These are phyloP conservation scores for Lacerta agilis DNA, from an alignment of 2,797 vertebrate species.

Conservation along the genomic window DNA sequence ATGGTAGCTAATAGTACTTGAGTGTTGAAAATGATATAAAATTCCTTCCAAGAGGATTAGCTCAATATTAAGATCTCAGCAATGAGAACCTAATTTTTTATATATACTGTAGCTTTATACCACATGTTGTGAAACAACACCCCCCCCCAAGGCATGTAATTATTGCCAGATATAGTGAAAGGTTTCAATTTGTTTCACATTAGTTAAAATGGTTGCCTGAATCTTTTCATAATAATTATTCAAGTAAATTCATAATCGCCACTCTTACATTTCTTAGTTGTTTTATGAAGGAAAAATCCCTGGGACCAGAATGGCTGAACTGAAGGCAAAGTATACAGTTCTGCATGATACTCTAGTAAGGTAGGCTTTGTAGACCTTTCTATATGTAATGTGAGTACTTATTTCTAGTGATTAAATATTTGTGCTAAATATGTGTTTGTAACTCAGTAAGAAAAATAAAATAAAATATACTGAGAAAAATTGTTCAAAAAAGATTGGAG, in stretches of 20 bases:
- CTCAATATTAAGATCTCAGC: background rate
- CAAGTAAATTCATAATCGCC: slow-evolving; percentile 37
- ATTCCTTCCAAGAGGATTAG: background rate
- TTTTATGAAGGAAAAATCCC: slow-evolving; percentile 80
- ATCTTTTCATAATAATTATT: slow-evolving; percentile 5
- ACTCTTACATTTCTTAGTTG: slow-evolving; percentile 76
- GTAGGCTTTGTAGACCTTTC: slow-evolving; percentile 66
- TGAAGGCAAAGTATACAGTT: slow-evolving; percentile 81
- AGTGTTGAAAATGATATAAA: background rate
- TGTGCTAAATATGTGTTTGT: background rate
- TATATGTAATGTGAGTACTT: background rate
- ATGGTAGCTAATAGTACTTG: background rate
- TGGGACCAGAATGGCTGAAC: slow-evolving; percentile 75
- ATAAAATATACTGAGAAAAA: background rate
- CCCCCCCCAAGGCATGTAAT: slow-evolving; percentile 6
- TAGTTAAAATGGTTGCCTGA: slow-evolving; percentile 13
- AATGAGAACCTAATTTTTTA: background rate
- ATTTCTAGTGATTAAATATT: background rate
- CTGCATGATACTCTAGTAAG: slow-evolving; percentile 81
- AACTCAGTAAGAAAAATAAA: background rate
- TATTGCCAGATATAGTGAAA: slow-evolving; percentile 36
- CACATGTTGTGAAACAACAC: slow-evolving; percentile 38
- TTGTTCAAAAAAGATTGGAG: background rate
- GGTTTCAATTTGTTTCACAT: background rate
- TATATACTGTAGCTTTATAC: background rate